Percentiles rank a stretch among this genome's conserved stretches.
Evolutionary conservation across 2,888 invertebrate species (phyloP).

Genomic region (Drosophila leonis): DNA sequence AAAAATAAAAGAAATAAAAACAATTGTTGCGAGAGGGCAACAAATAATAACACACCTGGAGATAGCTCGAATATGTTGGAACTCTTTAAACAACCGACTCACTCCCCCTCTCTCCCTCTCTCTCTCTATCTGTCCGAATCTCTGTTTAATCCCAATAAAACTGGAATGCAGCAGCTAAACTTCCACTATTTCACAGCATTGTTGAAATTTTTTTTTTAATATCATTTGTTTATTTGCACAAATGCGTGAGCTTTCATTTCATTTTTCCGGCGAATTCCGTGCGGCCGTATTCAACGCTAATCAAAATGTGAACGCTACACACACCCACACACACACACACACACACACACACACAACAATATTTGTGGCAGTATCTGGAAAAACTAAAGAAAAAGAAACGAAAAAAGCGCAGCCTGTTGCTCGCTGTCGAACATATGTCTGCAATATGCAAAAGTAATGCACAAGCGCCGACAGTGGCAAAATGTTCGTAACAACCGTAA

Average conservation of each 20-base stretch:
- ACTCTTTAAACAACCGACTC: background rate
- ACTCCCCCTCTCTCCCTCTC: background rate
- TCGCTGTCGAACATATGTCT: constrained; percentile 74
- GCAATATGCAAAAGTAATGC: constrained; percentile 80
- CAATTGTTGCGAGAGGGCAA: constrained; percentile 49
- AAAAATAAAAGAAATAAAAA: constrained; percentile 36
- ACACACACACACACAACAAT: constrained; percentile 8
- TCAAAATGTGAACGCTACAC: constrained; percentile 44
- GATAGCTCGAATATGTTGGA: constrained; percentile 36
- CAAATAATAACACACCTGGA: constrained; percentile 68
- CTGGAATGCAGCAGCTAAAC: constrained; percentile 39
- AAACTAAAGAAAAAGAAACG: constrained; percentile 1
- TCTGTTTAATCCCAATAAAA: constrained; percentile 4
- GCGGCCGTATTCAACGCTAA: constrained; percentile 36
- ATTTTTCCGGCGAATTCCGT: constrained; percentile 63
- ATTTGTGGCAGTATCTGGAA: constrained; percentile 22
- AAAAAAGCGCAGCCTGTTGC: constrained; percentile 50
- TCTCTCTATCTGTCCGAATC: background rate
- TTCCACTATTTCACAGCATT: constrained; percentile 23
- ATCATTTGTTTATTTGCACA: constrained; percentile 74
- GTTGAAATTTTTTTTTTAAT: constrained; percentile 16
- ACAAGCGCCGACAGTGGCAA: constrained; percentile 57
- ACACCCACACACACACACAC: constrained; percentile 7
- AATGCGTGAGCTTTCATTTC: constrained; percentile 70
- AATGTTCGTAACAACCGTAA: constrained; percentile 49